A percentile compares a stretch with the other conserved stretches of the same genome.
phyloP scores from a whole-genome alignment of 2,888 invertebrate species.

The Scaptodrosophila latifasciaeformis region DNA sequence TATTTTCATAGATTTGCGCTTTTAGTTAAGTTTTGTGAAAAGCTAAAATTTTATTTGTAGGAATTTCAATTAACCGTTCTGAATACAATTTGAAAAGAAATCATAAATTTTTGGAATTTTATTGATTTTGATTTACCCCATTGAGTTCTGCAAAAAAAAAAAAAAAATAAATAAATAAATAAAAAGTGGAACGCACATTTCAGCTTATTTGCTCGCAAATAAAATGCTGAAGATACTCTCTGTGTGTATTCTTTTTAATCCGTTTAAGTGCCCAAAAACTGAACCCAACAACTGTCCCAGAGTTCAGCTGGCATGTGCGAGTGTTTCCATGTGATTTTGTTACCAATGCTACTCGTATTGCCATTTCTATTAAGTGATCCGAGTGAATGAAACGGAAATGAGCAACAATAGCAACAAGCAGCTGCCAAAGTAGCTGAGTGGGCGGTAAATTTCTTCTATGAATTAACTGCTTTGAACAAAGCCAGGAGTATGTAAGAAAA shows the following conservation, averaged over 20 bases:
- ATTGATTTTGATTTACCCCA: too few relatives aligned
- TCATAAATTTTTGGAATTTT: too few relatives aligned
- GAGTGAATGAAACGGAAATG: conserved; percentile 67
- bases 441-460: conserved; percentile 1
- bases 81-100: too few relatives aligned
- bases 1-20: too few relatives aligned
- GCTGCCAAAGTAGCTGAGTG: conserved; percentile 18
- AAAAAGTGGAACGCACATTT: conserved; percentile 48
- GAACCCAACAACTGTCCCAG: background rate
- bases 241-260: too few relatives aligned
- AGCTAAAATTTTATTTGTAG: too few relatives aligned
- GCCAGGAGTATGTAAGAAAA: too few relatives aligned
- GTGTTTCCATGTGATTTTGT: too few relatives aligned
- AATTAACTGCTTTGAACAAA: conserved; percentile 55
- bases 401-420: conserved; percentile 62
- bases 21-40: too few relatives aligned
- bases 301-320: background rate
- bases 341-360: conserved; percentile 10
- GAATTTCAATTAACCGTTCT: too few relatives aligned
- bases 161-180: conserved; percentile 17
- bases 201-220: conserved; percentile 50
- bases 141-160: too few relatives aligned
- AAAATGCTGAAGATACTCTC: conserved; percentile 67
- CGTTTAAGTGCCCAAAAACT: conserved; percentile 60
- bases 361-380: conserved; percentile 62